Evolutionary conservation across 1,140 invertebrate genomes (phyloP), one percentile per base, ranked within the genome.

Genomic region (Pantala flavescens): DNA sequence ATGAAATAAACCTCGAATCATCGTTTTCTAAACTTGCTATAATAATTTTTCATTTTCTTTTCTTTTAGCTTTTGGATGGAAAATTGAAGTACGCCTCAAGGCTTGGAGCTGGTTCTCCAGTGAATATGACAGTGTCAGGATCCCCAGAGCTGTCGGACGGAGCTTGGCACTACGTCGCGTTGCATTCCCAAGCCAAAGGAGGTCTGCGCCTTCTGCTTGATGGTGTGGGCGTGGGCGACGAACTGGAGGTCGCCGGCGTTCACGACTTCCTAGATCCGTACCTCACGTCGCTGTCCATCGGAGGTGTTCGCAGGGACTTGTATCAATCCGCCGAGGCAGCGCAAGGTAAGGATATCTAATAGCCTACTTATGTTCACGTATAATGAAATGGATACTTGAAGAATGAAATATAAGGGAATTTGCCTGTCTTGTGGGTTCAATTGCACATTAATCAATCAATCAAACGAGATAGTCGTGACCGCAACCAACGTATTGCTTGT

Each of bases 231-330:
- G 85, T 90, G 0, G 93, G 93, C 0, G 93, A 96, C 78, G 93
- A 95, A 79, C 83, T 96, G 3, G 93, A 96, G 79, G 85, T 89
- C 0, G 89, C 88, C 16, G 90, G 92, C 14, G 91, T 95, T 0
- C 95, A 97, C 80, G 93, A 97, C 80, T 96, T 96, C 81, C 84
- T 96, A 11, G 95, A 96, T 83, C 93, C 94, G 0, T 96, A 96
- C 80, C 82, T 97, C 11, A 93, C 93, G 0, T 85, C 88, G 7
- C 79, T 97, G 0, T 90, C 88, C 0, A 80, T 96, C 71, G 95
- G 94, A 24, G 93, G 93, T 21, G 86, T 88, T 0, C 85, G 78
- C 80, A 42, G 84, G 85, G 73, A 79, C 83, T 9, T 88, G 88
- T 85, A 86, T 80, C 80, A 85, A 71, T 79, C 75, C 72, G 82